Evolutionary conservation across 2,797 vertebrate species (phyloP), one percentile per base, ranked within the genome.

Genomic region (Sylvilagus floridanus): DNA sequence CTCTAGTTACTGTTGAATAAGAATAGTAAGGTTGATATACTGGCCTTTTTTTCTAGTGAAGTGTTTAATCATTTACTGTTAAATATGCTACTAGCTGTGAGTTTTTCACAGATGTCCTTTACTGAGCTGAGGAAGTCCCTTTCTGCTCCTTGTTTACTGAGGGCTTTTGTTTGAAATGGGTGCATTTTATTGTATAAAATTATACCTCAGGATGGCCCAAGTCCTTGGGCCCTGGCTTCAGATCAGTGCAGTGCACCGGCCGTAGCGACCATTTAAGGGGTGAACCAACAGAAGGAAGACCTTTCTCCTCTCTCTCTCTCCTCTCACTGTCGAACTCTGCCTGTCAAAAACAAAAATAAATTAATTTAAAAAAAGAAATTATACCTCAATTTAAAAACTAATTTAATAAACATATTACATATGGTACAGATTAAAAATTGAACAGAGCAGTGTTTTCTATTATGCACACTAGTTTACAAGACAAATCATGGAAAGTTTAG

Each of bases 341-440:
- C 42, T 47, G 42, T 47, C 42, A 47, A 47, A 47, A 42, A 35
- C 35, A 35, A 47, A 47, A 8, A 47, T 47, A 8, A 8, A 47
- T 47, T 47, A 47, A 47, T 9, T 47, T 7, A 42, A 47, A 47
- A 47, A 47, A 47, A 47, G 42, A 84, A 71, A 82, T 84, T 92
- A 72, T 63, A 57, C 13, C 5, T 83, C 24, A 63, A 14, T 50
- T 89, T 71, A 88, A 86, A 72, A 93, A 69, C 10, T 47, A 35
- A 85, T 90, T 88, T 95, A 95, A 68, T n/a, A 47, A 78, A 22
- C 42, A 47, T n/a, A 63, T 68, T 84, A 37, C 52, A 35, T 30
- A 10, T 85, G 88, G 19, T 37, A 63, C 30, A 37, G 54, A 69
- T 30, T 83, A 84, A 71, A 90, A 68, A 6, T 32, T 82, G 9